A percentile compares a stretch with the other conserved stretches of the same genome.
phyloP scores from a whole-genome alignment of 2,797 vertebrate genomes.

The Urosaurus nigricauda region DNA sequence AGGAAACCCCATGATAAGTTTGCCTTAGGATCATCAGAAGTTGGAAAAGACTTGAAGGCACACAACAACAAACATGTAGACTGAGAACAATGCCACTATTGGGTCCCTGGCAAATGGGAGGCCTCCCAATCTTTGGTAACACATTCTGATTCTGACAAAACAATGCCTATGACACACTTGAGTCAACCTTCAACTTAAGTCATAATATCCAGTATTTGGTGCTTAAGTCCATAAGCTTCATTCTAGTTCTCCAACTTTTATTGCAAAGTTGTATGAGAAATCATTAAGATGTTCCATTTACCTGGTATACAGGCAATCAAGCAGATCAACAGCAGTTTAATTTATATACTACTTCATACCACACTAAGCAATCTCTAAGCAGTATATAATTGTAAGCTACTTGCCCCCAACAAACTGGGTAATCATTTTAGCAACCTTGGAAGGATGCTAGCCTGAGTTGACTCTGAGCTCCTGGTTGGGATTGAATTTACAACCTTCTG shows the following conservation, averaged over 20 bases:
- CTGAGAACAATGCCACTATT: background rate
- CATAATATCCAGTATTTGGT: background rate
- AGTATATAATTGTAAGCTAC: too few species aligned
- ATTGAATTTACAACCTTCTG: too few species aligned
- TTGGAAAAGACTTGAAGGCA: too few species aligned
- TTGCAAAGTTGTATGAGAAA: background rate
- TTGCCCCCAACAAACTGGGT: too few species aligned
- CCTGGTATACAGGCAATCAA: background rate
- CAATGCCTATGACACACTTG: background rate
- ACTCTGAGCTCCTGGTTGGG: too few species aligned
- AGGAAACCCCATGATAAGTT: too few species aligned
- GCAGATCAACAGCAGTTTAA: too few species aligned
- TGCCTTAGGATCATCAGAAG: too few species aligned
- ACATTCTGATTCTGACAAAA: background rate
- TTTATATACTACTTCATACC: too few species aligned
- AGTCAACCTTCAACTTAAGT: background rate
- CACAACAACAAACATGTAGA: background rate
- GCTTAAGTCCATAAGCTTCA: background rate
- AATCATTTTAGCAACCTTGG: too few species aligned
- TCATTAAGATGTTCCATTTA: background rate
- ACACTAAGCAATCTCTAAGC: too few species aligned
- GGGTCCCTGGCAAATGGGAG: background rate
- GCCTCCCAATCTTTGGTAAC: background rate
- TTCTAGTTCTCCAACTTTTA: background rate
- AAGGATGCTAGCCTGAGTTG: too few species aligned